Evolutionary conservation across 2,113 vertebrate genomes (phyloP).

Genomic region (Synodontis membranacea): DNA sequence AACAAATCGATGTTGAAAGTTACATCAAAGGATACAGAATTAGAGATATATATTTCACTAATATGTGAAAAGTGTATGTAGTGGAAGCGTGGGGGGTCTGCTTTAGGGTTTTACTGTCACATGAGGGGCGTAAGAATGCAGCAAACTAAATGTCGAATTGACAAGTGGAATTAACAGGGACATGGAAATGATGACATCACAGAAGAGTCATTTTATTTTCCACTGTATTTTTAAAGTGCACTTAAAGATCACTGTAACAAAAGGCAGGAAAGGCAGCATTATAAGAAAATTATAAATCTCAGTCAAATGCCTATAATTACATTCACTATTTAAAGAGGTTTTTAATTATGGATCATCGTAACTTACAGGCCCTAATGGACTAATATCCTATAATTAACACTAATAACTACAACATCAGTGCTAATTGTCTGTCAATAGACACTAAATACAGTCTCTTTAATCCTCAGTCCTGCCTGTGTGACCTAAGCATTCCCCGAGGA

Average conservation of each 20-base stretch:
- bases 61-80: background rate
- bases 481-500: conserved; percentile 29
- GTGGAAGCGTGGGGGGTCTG: background rate
- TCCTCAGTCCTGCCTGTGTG: conserved; percentile 30
- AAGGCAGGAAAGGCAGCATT: background rate
- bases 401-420: conserved; percentile 47
- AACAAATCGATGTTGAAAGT: background rate
- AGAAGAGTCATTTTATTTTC: background rate
- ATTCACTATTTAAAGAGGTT: conserved; percentile 1
- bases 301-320: background rate
- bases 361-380: conserved; percentile 14
- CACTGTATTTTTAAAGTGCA: background rate
- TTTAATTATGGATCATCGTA: conserved; percentile 38
- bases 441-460: conserved; percentile 45
- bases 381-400: conserved; percentile 49
- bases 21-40: background rate
- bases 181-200: background rate
- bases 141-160: background rate
- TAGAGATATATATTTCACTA: background rate
- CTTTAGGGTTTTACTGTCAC: background rate
- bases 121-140: background rate
- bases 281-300: background rate
- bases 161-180: background rate
- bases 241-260: background rate
- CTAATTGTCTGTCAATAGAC: conserved; percentile 49